These are phyloP conservation scores for Odontophorus gujanensis DNA, from an alignment of 2,113 vertebrate genomes.

Conservation along the genomic window DNA sequence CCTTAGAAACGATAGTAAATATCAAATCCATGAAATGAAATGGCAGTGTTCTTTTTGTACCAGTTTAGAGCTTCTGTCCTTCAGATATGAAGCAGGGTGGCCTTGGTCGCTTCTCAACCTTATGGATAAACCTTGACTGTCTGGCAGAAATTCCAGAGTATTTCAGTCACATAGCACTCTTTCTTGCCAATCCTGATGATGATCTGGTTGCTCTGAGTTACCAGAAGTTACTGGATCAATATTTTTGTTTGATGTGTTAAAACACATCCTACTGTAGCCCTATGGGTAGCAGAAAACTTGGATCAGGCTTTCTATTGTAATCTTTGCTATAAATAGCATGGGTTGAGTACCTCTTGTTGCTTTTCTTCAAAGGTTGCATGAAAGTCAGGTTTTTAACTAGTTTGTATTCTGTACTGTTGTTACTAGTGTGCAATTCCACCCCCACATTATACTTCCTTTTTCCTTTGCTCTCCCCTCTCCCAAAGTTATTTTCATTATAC, in stretches of 20 bases:
- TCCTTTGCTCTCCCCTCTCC: neutral
- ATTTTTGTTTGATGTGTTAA: neutral
- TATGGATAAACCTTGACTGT: neutral
- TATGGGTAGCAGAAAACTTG: neutral
- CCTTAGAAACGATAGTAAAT: neutral
- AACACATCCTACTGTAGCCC: neutral
- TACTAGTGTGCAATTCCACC: neutral
- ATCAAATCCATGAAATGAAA: neutral
- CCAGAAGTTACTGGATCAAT: neutral
- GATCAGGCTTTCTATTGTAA: neutral
- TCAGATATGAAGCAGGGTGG: neutral
- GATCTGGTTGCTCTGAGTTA: neutral
- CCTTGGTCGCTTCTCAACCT: neutral
- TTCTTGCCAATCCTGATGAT: neutral
- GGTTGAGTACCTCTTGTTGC: neutral
- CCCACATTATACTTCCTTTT: neutral
- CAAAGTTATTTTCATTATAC: neutral
- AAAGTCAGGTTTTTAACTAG: neutral
- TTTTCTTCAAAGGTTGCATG: neutral
- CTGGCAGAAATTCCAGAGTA: neutral
- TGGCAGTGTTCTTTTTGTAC: neutral
- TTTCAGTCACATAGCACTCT: neutral
- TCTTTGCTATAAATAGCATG: neutral
- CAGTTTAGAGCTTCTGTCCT: neutral
- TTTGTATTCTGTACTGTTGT: neutral